Conservation (phyloP, 1,140 invertebrate species). For the Panulirus ornatus region DNA sequence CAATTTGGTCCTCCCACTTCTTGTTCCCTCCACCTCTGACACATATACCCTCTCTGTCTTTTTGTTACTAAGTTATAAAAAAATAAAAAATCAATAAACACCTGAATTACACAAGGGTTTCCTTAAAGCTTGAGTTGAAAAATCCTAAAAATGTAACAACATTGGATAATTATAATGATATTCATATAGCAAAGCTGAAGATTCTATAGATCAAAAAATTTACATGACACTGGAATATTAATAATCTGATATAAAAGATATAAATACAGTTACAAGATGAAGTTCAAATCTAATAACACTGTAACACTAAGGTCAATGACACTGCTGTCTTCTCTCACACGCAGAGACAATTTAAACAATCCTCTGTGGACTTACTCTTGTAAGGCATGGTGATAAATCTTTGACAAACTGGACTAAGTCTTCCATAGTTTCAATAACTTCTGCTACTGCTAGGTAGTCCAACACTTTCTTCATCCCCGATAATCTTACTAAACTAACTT, state of each 20-base stretch:
- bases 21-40: too few species aligned
- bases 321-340: too few species aligned
- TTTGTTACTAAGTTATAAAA: background rate
- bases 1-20: too few species aligned
- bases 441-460: slow-evolving; percentile 98
- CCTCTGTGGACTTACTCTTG: slow-evolving; percentile 82
- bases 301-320: too few species aligned
- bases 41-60: background rate
- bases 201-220: background rate
- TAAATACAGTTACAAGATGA: too few species aligned
- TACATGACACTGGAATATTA: background rate
- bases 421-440: slow-evolving; percentile 99
- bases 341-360: background rate
- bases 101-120: background rate
- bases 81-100: too few species aligned
- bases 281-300: too few species aligned
- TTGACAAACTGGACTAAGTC: slow-evolving; percentile 98
- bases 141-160: background rate
- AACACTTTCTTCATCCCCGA: slow-evolving; percentile 97
- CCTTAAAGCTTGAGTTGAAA: background rate
- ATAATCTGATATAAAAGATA: background rate
- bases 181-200: background rate
- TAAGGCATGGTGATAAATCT: slow-evolving; percentile 92
- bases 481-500: slow-evolving; percentile 99
- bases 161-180: background rate